phyloP scores from a whole-genome alignment of 1,140 invertebrate species.

The Diprion similis region DNA sequence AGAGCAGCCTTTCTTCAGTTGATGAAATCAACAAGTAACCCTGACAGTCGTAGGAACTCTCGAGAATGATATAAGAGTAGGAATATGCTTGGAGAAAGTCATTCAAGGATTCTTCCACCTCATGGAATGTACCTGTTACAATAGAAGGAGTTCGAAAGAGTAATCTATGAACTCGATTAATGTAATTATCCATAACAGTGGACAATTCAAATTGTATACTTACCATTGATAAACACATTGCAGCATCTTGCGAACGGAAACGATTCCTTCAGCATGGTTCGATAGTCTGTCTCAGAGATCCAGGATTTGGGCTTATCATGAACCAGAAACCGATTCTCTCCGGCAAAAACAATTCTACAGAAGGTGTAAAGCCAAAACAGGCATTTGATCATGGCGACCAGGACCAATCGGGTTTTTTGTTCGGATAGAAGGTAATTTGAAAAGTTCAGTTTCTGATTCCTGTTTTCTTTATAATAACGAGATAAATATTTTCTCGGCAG shows the following conservation, averaged over 20 bases:
- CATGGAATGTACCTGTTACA: background rate
- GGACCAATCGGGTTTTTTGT: too few species aligned
- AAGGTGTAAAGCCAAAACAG: background rate
- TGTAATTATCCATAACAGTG: too few species aligned
- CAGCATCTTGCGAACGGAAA: slow-evolving; percentile 34
- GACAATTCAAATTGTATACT: background rate
- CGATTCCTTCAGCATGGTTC: slow-evolving; percentile 29
- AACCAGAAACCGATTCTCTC: background rate
- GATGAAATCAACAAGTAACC: slow-evolving; percentile 39
- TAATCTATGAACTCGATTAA: too few species aligned
- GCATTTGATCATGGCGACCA: background rate
- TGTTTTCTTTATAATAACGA: background rate
- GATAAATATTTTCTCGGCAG: background rate
- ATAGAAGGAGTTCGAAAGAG: background rate
- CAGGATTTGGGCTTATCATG: slow-evolving; percentile 23
- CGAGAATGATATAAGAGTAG: slow-evolving; percentile 35
- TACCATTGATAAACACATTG: slow-evolving; percentile 35
- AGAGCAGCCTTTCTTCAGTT: slow-evolving; percentile 21
- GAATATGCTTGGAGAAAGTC: slow-evolving; percentile 39
- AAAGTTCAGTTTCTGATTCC: too few species aligned
- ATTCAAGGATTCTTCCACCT: slow-evolving; percentile 29
- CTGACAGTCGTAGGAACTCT: slow-evolving; percentile 29
- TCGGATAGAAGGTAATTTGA: too few species aligned
- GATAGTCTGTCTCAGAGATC: slow-evolving; percentile 33
- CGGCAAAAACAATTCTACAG: background rate